Conservation (phyloP, 1,140 invertebrate species). For the Rhyacophila brunnea region DNA sequence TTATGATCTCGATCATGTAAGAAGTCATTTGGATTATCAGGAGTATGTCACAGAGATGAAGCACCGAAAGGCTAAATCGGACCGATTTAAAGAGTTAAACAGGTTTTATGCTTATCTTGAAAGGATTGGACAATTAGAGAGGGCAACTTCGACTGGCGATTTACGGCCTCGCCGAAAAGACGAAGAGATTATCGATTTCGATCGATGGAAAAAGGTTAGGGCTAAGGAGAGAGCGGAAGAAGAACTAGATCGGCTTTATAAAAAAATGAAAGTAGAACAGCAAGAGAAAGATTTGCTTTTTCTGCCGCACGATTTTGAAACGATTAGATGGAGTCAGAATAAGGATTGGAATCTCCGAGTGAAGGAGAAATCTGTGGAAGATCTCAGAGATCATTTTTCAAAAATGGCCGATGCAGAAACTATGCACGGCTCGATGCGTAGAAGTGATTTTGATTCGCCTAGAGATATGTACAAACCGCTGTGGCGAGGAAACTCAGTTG, state of each 20-base stretch:
- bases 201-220: slow-evolving; percentile 79
- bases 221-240: slow-evolving; percentile 78
- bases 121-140: slow-evolving; percentile 78
- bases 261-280: slow-evolving; percentile 75
- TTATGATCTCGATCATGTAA: slow-evolving; percentile 44
- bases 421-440: slow-evolving; percentile 49
- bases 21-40: slow-evolving; percentile 62
- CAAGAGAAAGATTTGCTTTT: slow-evolving; percentile 83
- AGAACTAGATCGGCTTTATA: slow-evolving; percentile 75
- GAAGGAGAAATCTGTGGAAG: slow-evolving; percentile 84
- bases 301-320: slow-evolving; percentile 67
- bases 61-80: slow-evolving; percentile 71
- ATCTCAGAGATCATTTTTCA: slow-evolving; percentile 73
- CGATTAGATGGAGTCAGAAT: slow-evolving; percentile 68
- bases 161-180: slow-evolving; percentile 67
- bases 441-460: slow-evolving; percentile 51
- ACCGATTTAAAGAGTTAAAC: slow-evolving; percentile 81
- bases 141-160: slow-evolving; percentile 68
- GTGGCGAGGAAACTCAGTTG: slow-evolving; percentile 80
- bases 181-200: slow-evolving; percentile 82
- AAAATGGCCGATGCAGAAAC: slow-evolving; percentile 52
- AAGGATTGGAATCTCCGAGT: slow-evolving; percentile 75
- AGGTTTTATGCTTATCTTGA: slow-evolving; percentile 85
- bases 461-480: slow-evolving; percentile 75
- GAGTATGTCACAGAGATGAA: slow-evolving; percentile 70